Evolutionary conservation across 2,797 vertebrate genomes (phyloP).

Genomic region (Sebastes flavidus): DNA sequence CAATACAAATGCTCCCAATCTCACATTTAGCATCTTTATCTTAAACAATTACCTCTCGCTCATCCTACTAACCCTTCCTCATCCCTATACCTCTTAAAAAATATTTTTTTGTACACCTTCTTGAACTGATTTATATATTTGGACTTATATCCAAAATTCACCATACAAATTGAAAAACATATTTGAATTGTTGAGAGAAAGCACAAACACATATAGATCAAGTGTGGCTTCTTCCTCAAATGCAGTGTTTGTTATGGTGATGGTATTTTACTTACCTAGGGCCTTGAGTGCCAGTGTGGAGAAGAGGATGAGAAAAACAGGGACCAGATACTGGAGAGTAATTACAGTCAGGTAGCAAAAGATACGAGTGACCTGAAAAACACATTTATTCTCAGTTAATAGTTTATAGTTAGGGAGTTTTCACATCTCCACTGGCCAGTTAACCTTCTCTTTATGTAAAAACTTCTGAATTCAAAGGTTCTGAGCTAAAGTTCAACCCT

Average conservation of each 20-base stretch:
- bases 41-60: no score
- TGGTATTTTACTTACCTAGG: constrained; percentile 81
- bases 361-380: constrained; percentile 88
- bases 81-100: no score
- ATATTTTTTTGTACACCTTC: fast-evolving
- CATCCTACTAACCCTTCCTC: no score
- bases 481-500: not conserved
- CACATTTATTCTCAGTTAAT: not conserved
- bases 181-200: not conserved
- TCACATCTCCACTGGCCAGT: not conserved
- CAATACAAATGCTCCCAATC: no score
- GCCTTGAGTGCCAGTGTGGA: constrained; percentile 90
- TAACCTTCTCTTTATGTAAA: not conserved
- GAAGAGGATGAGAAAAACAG: constrained; percentile 89
- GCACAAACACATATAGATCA: not conserved
- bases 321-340: constrained; percentile 93
- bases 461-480: not conserved
- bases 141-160: no score
- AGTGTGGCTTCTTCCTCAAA: not conserved
- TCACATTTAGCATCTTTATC: no score
- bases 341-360: constrained; percentile 95
- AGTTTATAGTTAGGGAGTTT: not conserved
- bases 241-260: not conserved
- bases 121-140: no score
- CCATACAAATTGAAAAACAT: no score